Evolutionary conservation across 2,113 vertebrate genomes (phyloP).

Genomic region (Cryptoleucopteryx plumbea): DNA sequence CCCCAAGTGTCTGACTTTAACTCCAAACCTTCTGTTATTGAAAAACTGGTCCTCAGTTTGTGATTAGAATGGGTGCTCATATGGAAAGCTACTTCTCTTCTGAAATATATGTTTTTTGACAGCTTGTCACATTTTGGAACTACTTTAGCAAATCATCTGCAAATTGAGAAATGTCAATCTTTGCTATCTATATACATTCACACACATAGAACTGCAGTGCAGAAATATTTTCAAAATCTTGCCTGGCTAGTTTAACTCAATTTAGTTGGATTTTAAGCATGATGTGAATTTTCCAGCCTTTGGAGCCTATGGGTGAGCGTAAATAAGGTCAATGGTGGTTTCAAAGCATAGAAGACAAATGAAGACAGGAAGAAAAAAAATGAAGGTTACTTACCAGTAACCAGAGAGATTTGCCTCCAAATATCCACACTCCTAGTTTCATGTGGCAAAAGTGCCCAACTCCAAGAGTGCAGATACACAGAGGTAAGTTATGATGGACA

Average conservation of each 20-base stretch:
- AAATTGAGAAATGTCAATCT: slow-evolving; percentile 70
- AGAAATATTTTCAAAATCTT: slow-evolving; percentile 63
- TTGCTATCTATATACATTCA: slow-evolving; percentile 47
- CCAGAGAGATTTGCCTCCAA: slow-evolving; percentile 46
- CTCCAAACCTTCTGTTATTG: slow-evolving; percentile 51
- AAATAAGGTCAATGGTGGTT: slow-evolving; percentile 58
- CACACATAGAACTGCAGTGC: slow-evolving; percentile 49
- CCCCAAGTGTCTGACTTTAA: slow-evolving; percentile 43
- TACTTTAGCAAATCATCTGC: slow-evolving; percentile 72
- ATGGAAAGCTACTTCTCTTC: slow-evolving; percentile 47
- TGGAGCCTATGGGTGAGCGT: slow-evolving; percentile 28
- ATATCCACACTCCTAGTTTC: slow-evolving; percentile 55
- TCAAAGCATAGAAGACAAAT: slow-evolving; percentile 67
- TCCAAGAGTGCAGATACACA: slow-evolving; percentile 53
- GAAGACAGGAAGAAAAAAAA: slow-evolving; percentile 51
- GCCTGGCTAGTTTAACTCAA: slow-evolving; percentile 33
- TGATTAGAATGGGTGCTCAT: slow-evolving; percentile 31
- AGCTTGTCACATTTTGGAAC: slow-evolving; percentile 57
- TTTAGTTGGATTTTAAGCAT: slow-evolving; percentile 52
- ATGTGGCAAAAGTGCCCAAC: slow-evolving; percentile 28
- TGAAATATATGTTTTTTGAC: slow-evolving; percentile 54
- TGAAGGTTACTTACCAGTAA: slow-evolving; percentile 61
- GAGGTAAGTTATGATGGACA: slow-evolving; percentile 37
- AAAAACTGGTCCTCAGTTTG: slow-evolving; percentile 34
- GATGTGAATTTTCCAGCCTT: slow-evolving; percentile 52